These are phyloP conservation scores for Hydrolagus colliei DNA, from an alignment of 2,797 vertebrate species.

Conservation along the genomic window DNA sequence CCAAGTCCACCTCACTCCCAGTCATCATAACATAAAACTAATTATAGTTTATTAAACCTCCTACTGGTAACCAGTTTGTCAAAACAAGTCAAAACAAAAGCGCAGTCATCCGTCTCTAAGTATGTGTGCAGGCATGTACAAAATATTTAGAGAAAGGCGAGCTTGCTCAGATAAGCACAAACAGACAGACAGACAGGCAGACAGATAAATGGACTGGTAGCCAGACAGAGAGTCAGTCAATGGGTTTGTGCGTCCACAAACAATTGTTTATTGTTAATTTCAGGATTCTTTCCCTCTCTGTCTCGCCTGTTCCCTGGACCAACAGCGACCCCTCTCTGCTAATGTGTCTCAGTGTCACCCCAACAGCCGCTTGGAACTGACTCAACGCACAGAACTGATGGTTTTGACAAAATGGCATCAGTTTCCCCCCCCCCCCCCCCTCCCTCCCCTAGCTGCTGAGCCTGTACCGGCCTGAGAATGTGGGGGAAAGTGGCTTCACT, in stretches of 20 bases:
- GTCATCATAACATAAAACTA: conserved; percentile 42
- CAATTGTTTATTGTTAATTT: conserved; percentile 6
- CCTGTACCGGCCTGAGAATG: not conserved
- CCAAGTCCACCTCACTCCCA: conserved; percentile 31
- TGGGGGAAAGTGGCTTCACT: not conserved
- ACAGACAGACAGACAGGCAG: not conserved
- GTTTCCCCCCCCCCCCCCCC: no score
- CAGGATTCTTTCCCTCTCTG: not conserved
- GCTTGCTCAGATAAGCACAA: not conserved
- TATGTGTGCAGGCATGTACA: conserved; percentile 35
- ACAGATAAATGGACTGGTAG: not conserved
- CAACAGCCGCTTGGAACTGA: not conserved
- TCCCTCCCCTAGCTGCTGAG: no score
- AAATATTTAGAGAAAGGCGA: conserved; percentile 14
- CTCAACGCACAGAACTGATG: not conserved
- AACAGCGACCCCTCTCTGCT: conserved; percentile 19
- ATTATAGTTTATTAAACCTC: conserved; percentile 59
- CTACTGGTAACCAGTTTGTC: conserved; percentile 53
- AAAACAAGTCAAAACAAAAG: conserved; percentile 56
- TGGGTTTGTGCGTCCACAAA: not conserved
- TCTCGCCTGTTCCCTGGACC: not conserved
- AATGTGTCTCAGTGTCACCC: not conserved
- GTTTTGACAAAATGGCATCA: no score
- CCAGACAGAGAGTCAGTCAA: conserved; percentile 7
- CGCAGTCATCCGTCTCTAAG: conserved; percentile 47